phyloP scores from a whole-genome alignment of 2,888 invertebrate species.

The Agrochola macilenta region DNA sequence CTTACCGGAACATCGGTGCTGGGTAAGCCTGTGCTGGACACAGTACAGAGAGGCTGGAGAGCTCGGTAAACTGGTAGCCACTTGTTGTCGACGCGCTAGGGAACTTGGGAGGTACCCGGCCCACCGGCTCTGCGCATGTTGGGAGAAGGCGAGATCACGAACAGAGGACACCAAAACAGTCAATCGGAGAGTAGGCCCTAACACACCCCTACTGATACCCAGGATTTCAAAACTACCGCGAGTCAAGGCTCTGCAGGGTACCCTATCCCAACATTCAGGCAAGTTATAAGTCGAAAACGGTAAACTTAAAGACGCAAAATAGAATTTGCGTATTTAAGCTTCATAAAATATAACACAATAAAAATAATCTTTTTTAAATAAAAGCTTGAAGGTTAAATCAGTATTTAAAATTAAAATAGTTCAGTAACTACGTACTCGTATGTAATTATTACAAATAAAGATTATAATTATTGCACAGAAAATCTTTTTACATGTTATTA shows the following conservation, averaged over 20 bases:
- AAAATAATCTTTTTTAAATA: slow-evolving; percentile 59
- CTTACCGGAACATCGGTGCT: slow-evolving; percentile 93
- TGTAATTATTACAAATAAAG: slow-evolving; percentile 33
- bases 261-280: slow-evolving; percentile 99
- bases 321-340: slow-evolving; percentile 75
- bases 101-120: slow-evolving; percentile 92
- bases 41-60: slow-evolving; percentile 90
- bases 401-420: slow-evolving; percentile 19
- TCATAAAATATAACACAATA: slow-evolving; percentile 60
- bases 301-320: slow-evolving; percentile 80
- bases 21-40: slow-evolving; percentile 94
- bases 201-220: slow-evolving; percentile 75
- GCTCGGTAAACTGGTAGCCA: slow-evolving; percentile 91
- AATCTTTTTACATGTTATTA: slow-evolving; percentile 13
- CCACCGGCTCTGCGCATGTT: slow-evolving; percentile 92
- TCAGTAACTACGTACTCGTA: slow-evolving; percentile 16
- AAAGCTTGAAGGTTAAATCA: not conserved
- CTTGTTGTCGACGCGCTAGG: slow-evolving; percentile 91
- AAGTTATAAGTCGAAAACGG: slow-evolving; percentile 82
- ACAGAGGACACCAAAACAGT: slow-evolving; percentile 72
- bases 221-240: slow-evolving; percentile 71
- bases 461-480: slow-evolving; percentile 65
- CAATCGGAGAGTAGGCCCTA: slow-evolving; percentile 66
- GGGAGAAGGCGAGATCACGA: slow-evolving; percentile 88
- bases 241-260: slow-evolving; percentile 94